Percentiles rank a stretch among this genome's conserved stretches.
phyloP scores from a whole-genome alignment of 2,113 vertebrate genomes.

The Xiphorhynchus elegans region DNA sequence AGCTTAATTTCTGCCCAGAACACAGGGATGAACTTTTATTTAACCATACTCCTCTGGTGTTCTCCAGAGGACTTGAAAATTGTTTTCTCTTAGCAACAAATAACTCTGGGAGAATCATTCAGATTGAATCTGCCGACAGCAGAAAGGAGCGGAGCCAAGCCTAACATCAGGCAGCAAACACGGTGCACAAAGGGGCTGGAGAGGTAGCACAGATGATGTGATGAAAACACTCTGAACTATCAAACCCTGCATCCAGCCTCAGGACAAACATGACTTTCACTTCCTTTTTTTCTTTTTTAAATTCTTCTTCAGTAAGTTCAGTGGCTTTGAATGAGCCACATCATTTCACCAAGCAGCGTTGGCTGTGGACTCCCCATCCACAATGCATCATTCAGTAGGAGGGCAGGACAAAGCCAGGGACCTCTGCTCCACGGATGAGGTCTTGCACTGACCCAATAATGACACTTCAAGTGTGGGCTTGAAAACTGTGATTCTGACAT shows the following conservation, averaged over 20 bases:
- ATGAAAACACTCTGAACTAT: background rate
- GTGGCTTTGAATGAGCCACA: background rate
- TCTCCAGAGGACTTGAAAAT: slow-evolving; percentile 37
- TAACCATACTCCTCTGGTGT: background rate
- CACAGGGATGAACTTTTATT: background rate
- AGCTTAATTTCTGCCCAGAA: background rate
- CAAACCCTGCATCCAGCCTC: background rate
- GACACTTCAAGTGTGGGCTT: background rate
- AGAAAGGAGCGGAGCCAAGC: background rate
- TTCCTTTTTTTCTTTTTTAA: background rate
- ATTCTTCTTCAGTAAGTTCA: background rate
- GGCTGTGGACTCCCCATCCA: fast-evolving
- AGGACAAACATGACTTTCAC: background rate
- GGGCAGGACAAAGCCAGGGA: background rate
- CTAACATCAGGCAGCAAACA: slow-evolving; percentile 22
- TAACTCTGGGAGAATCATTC: background rate
- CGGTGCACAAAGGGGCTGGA: slow-evolving; percentile 3
- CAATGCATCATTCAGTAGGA: background rate
- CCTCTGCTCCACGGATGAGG: background rate
- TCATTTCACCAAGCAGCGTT: background rate
- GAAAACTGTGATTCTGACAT: background rate
- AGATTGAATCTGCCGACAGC: background rate
- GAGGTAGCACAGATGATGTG: slow-evolving; percentile 6
- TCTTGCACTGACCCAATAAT: background rate
- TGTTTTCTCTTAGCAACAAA: slow-evolving; percentile 8